Percentiles rank a stretch among this genome's conserved stretches.
Evolutionary conservation across 2,888 invertebrate species (phyloP).

Genomic region (Chrysina gloriosa): DNA sequence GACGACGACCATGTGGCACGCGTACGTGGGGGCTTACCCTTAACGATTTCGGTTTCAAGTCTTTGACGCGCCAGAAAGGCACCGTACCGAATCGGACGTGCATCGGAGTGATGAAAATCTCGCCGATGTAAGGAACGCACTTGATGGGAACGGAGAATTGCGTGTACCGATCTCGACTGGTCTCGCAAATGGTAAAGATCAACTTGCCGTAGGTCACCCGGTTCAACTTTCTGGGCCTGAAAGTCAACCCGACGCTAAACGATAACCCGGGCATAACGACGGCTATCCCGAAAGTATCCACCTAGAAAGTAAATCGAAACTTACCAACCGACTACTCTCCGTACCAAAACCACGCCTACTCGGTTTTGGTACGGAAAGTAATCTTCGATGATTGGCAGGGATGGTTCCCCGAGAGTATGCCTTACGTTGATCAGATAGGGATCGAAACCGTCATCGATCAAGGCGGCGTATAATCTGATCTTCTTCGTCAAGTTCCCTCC

Average conservation of each 20-base stretch:
- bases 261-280: conserved; percentile 46
- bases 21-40: not conserved
- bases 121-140: conserved; percentile 40
- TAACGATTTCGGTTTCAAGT: conserved; percentile 14
- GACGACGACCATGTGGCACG: no score
- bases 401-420: not conserved
- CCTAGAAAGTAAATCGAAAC: conserved; percentile 27
- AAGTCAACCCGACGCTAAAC: conserved; percentile 43
- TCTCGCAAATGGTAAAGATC: conserved; percentile 44
- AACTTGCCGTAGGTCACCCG: conserved; percentile 40
- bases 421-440: conserved; percentile 19
- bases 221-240: conserved; percentile 38
- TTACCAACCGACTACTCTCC: not conserved
- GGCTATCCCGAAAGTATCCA: conserved; percentile 45
- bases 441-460: conserved; percentile 39
- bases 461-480: conserved; percentile 37
- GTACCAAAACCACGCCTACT: not conserved
- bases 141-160: conserved; percentile 44
- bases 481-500: conserved; percentile 41
- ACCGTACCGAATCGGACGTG: conserved; percentile 41
- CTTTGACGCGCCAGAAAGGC: conserved; percentile 16
- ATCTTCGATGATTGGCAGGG: no score
- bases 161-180: conserved; percentile 13
- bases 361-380: no score
- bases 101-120: conserved; percentile 27